Percentiles rank a stretch among this genome's conserved stretches.
phyloP scores from a whole-genome alignment of 1,140 invertebrate genomes.

The Bombus affinis region DNA sequence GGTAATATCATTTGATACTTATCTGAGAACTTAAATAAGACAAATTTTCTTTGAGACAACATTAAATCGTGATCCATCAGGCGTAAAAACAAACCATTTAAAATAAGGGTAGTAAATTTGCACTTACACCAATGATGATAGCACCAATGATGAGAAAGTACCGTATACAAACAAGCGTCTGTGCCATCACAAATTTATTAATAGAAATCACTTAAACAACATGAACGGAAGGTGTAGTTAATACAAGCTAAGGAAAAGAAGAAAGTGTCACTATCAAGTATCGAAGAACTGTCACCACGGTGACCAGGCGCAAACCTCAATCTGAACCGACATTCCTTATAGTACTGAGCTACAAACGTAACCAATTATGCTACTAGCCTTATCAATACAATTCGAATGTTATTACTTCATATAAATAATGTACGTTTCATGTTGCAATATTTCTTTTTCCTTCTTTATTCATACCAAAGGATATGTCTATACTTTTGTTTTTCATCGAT shows the following conservation, averaged over 20 bases:
- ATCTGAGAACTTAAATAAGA: background rate
- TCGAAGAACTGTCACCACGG: slow-evolving; percentile 51
- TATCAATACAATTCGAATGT: slow-evolving; percentile 9
- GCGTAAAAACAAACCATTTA: background rate
- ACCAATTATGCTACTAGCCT: background rate
- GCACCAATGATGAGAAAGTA: slow-evolving; percentile 70
- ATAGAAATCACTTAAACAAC: slow-evolving; percentile 27
- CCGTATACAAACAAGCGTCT: slow-evolving; percentile 65
- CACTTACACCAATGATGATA: slow-evolving; percentile 75
- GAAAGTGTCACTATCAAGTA: background rate
- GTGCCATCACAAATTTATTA: slow-evolving; percentile 62
- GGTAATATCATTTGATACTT: background rate
- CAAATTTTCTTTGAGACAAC: background rate
- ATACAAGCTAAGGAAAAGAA: background rate
- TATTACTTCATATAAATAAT: too few relatives aligned
- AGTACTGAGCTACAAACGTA: slow-evolving; percentile 5
- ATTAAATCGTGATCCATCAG: background rate
- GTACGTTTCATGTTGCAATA: background rate
- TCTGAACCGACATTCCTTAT: slow-evolving; percentile 1
- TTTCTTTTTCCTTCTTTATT: background rate
- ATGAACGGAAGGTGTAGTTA: background rate
- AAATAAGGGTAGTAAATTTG: background rate
- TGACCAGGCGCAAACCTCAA: slow-evolving; percentile 44
- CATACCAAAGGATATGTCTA: too few relatives aligned
- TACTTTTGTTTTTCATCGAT: background rate